Evolutionary conservation across 2,797 vertebrate species (phyloP).

Genomic region (Myotis myotis): DNA sequence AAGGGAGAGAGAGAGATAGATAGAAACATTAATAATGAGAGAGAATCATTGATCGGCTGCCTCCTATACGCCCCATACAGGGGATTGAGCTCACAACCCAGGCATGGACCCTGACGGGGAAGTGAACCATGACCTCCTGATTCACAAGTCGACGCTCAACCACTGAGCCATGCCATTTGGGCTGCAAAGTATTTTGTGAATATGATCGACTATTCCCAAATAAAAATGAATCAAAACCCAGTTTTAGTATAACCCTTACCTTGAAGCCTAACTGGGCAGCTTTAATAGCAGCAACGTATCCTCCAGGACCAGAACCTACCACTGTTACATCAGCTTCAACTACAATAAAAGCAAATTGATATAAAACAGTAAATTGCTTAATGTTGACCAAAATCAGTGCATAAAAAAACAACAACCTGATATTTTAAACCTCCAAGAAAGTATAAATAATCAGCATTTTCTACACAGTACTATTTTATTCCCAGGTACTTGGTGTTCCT

Average conservation of each 20-base stretch:
- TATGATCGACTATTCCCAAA: not conserved
- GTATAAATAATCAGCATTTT: slow-evolving; percentile 22
- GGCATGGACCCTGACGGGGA: too few relatives aligned
- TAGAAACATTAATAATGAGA: too few relatives aligned
- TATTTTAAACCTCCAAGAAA: not conserved
- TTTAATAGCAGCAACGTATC: slow-evolving; percentile 99
- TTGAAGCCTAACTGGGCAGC: slow-evolving; percentile 98
- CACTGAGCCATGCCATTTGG: too few relatives aligned
- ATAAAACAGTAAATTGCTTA: slow-evolving; percentile 41
- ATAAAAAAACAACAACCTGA: not conserved
- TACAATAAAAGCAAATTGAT: slow-evolving; percentile 77
- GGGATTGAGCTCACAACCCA: too few relatives aligned
- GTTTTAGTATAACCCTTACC: slow-evolving; percentile 82
- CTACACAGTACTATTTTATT: slow-evolving; percentile 32
- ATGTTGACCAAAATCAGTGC: not conserved
- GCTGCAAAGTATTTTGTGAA: not conserved
- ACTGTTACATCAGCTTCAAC: slow-evolving; percentile 98
- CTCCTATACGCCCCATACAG: too few relatives aligned
- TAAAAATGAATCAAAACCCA: not conserved
- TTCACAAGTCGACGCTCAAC: too few relatives aligned
- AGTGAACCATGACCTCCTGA: too few relatives aligned
- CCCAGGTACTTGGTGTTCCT: not conserved
- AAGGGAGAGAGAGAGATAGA: too few relatives aligned
- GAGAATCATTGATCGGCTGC: too few relatives aligned
- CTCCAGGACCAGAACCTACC: slow-evolving; percentile 97